Base-by-base conservation (phyloP, 2,113 vertebrate genomes). In the Antigone vipio region DNA sequence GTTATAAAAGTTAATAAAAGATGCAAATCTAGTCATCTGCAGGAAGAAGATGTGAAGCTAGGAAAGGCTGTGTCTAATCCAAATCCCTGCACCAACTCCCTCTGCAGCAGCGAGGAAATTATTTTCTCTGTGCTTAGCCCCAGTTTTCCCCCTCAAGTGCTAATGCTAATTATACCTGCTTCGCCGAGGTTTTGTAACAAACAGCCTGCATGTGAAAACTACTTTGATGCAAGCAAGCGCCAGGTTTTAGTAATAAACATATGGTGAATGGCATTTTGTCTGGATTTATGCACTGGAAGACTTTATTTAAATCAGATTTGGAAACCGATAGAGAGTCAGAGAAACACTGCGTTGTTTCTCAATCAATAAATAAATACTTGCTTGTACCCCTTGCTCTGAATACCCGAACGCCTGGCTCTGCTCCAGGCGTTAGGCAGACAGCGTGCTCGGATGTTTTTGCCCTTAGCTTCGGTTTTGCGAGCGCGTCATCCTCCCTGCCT, bases 181-280 rank as follows among this genome's bases (percentile, higher is more conserved):
- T 95, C 16, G 3, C 71, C 8, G 63, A 85, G 95, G 94, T 97
- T 95, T 97, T 95, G 69, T 92, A 97, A 95, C 91, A 95, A 96
- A 95, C 91, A 94, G 91, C 78, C 91, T 95, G 89, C n/a, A 5
- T 95, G 85, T 77, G 89, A 95, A 95, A 94, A 80, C 87, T 76
- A 76, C 97, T 97, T 89, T 73, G 89, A 93, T 92, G 93, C 89
- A 93, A 93, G 80, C 53, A 77, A 77, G 95, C 0, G 74, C 94
- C 95, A 97, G 94, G 92, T 85, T 94, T 89, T 58, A 83, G 91
- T 87, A 97, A 96, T 96, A 98, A 98, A 96, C 96, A 95, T 92
- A 96, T 94, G 97, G 97, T 94, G 93, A 97, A 91, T 85, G 95
- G 80, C 63, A 89, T 93, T 92, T 95, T 68, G 82, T 85, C 71